phyloP scores from a whole-genome alignment of 2,797 vertebrate species.

The Acipenser oxyrinchus region DNA sequence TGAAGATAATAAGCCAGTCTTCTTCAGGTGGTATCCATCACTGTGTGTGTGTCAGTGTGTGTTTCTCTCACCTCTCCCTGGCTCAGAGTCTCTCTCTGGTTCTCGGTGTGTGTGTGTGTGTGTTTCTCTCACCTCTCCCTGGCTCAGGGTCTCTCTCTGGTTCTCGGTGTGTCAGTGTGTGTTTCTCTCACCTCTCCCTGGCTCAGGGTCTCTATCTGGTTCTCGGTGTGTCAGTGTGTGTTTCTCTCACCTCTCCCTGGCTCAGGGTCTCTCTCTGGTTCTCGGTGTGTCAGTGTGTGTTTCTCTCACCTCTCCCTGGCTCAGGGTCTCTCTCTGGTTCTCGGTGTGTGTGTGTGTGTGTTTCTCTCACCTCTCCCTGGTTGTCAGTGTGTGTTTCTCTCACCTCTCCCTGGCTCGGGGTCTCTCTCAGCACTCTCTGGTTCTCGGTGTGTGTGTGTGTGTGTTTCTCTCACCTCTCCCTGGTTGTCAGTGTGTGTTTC shows the following conservation, averaged over 20 bases:
- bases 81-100: slow-evolving; percentile 67
- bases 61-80: slow-evolving; percentile 71
- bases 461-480: too few relatives aligned
- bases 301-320: slow-evolving; percentile 73
- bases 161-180: slow-evolving; percentile 46
- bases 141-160: slow-evolving; percentile 70
- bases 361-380: slow-evolving; percentile 71
- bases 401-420: slow-evolving; percentile 81
- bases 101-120: slow-evolving; percentile 36
- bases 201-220: slow-evolving; percentile 67
- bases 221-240: slow-evolving; percentile 45
- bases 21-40: too few relatives aligned
- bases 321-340: slow-evolving; percentile 66
- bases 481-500: neutral
- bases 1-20: neutral
- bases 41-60: neutral
- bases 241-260: slow-evolving; percentile 71
- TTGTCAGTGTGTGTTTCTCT: slow-evolving; percentile 15
- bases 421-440: slow-evolving; percentile 67
- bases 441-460: slow-evolving; percentile 37
- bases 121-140: slow-evolving; percentile 67
- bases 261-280: slow-evolving; percentile 68
- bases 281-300: slow-evolving; percentile 42
- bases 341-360: slow-evolving; percentile 43
- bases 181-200: slow-evolving; percentile 71